Evolutionary conservation across 1,140 invertebrate genomes (phyloP).

Genomic region (Heliconius hermathena): DNA sequence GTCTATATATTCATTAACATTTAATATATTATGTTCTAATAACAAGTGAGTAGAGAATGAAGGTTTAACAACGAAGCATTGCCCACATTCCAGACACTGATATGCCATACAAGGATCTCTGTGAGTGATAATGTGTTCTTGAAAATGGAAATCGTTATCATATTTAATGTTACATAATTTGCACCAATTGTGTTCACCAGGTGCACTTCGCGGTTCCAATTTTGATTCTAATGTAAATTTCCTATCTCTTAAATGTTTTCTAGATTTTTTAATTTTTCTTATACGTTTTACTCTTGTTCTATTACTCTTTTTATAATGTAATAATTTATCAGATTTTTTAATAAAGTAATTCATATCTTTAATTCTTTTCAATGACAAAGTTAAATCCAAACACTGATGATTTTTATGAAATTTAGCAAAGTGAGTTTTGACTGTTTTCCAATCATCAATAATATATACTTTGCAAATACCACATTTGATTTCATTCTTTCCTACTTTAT

Average conservation of each 20-base stretch:
- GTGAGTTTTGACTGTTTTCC: conserved; percentile 65
- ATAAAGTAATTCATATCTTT: not conserved
- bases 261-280: not conserved
- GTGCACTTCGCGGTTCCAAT: not conserved
- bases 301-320: not conserved
- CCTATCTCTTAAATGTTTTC: not conserved
- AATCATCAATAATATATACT: conserved; percentile 53
- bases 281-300: not conserved
- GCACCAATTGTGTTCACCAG: not conserved
- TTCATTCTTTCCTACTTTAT: conserved; percentile 26
- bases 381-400: conserved; percentile 60
- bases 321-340: not conserved
- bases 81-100: conserved; percentile 86
- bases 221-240: not conserved
- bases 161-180: conserved; percentile 11
- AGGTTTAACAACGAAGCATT: conserved; percentile 85
- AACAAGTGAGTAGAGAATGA: conserved; percentile 85
- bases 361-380: conserved; percentile 29
- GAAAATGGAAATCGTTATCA: conserved; percentile 50
- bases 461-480: conserved; percentile 65
- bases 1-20: conserved; percentile 83
- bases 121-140: conserved; percentile 82
- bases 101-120: conserved; percentile 83
- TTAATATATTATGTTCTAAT: conserved; percentile 83
- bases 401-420: conserved; percentile 57